Conservation (phyloP, 2,888 invertebrate genomes). For the Pocota personata region DNA sequence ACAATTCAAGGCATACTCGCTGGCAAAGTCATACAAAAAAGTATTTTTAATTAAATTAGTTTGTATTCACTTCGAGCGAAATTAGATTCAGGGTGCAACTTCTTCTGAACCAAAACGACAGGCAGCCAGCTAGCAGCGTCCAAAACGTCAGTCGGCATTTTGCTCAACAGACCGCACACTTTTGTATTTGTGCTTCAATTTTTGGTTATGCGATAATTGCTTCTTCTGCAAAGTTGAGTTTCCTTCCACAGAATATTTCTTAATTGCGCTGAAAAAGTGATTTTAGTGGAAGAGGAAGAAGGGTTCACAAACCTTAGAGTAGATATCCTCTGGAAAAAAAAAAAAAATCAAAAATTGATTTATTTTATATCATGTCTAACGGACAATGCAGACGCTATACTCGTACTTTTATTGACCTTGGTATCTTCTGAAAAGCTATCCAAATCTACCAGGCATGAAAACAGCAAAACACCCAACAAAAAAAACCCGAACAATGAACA, state of each 20-base stretch:
- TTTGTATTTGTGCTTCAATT: constrained; percentile 23
- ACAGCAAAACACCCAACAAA: not conserved
- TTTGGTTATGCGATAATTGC: constrained; percentile 38
- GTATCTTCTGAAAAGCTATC: not conserved
- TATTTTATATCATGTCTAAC: no score
- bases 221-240: constrained; percentile 30
- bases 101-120: not conserved
- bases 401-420: not conserved
- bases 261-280: constrained; percentile 31
- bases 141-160: constrained; percentile 5
- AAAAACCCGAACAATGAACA: not conserved
- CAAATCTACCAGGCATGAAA: no score
- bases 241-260: constrained; percentile 27
- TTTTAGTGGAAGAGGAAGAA: not conserved
- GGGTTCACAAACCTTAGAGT: no score
- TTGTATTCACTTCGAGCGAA: constrained; percentile 52
- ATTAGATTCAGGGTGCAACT: constrained; percentile 35
- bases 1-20: constrained; percentile 25
- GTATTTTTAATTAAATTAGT: constrained; percentile 53
- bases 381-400: no score
- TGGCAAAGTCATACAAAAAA: constrained; percentile 1
- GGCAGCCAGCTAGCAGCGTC: not conserved
- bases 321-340: no score
- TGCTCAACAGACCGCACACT: not conserved
- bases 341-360: no score